phyloP scores from a whole-genome alignment of 23 tunicate genomes.

The Ciona savignyi region DNA sequence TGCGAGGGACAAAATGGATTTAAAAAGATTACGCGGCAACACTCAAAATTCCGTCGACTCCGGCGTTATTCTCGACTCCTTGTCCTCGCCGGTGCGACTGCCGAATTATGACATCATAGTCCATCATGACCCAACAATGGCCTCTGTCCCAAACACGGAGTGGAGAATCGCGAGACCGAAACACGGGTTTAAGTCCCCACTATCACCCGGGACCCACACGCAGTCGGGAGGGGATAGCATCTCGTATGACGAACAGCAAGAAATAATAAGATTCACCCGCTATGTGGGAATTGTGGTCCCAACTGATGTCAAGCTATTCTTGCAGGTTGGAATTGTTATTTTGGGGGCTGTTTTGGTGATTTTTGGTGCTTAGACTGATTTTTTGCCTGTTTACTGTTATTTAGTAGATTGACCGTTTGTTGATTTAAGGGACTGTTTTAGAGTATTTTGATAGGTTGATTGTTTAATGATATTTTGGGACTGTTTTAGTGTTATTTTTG shows the following conservation, averaged over 20 bases:
- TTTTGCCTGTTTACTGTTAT: too few species aligned
- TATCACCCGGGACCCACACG: not conserved
- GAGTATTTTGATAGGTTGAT: too few species aligned
- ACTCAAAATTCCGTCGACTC: constrained; percentile 48
- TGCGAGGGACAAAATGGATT: not conserved
- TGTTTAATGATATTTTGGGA: too few species aligned
- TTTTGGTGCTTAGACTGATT: too few species aligned
- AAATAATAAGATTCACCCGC: too few species aligned
- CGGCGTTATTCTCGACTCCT: not conserved
- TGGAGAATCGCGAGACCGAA: not conserved
- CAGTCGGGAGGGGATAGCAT: too few species aligned
- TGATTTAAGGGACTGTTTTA: too few species aligned
- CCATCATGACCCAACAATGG: not conserved
- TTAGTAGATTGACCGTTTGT: too few species aligned
- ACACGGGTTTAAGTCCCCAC: constrained; percentile 1
- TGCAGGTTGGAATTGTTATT: not conserved
- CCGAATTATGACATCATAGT: not conserved
- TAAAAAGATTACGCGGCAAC: constrained; percentile 26
- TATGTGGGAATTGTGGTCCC: not conserved
- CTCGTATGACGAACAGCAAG: too few species aligned
- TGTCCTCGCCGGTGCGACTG: not conserved
- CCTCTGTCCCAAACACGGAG: not conserved
- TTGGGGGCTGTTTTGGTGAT: too few species aligned
- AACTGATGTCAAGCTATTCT: not conserved
- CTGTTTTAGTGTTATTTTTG: too few species aligned